Evolutionary conservation across 1,140 invertebrate species (phyloP).

Genomic region (Drosophila funebris): DNA sequence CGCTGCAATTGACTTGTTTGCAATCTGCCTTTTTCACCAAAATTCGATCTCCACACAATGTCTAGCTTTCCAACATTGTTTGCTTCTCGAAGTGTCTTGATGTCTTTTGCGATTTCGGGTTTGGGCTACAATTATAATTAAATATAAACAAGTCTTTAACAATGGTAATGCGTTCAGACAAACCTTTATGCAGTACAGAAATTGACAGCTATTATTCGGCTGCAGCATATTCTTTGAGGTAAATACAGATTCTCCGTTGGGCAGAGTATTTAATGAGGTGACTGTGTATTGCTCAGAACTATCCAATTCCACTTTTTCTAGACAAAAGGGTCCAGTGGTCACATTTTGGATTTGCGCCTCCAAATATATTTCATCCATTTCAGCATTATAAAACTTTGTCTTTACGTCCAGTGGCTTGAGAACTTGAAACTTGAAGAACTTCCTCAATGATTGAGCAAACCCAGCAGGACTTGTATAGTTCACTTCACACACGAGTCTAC

Average conservation of each 20-base stretch:
- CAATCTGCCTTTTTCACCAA: constrained; percentile 96
- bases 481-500: constrained; percentile 97
- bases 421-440: constrained; percentile 99
- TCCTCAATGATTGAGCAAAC: constrained; percentile 91
- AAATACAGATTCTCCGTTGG: constrained; percentile 90
- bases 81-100: constrained; percentile 90
- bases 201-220: constrained; percentile 92
- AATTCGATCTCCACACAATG: constrained; percentile 97
- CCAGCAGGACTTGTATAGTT: constrained; percentile 91
- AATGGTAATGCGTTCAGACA: not conserved
- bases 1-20: constrained; percentile 97
- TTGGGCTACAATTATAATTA: constrained; percentile 85
- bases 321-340: constrained; percentile 71
- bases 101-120: constrained; percentile 89
- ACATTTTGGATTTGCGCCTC: constrained; percentile 90
- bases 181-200: constrained; percentile 93
- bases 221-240: constrained; percentile 93
- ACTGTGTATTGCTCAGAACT: constrained; percentile 94
- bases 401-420: constrained; percentile 99
- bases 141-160: not conserved
- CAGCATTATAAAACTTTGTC: constrained; percentile 98
- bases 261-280: constrained; percentile 87
- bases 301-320: constrained; percentile 88
- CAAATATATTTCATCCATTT: constrained; percentile 98
- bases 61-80: constrained; percentile 98